These are phyloP conservation scores for Eubasilissa splendida DNA, from an alignment of 2,888 invertebrate genomes.

Conservation along the genomic window DNA sequence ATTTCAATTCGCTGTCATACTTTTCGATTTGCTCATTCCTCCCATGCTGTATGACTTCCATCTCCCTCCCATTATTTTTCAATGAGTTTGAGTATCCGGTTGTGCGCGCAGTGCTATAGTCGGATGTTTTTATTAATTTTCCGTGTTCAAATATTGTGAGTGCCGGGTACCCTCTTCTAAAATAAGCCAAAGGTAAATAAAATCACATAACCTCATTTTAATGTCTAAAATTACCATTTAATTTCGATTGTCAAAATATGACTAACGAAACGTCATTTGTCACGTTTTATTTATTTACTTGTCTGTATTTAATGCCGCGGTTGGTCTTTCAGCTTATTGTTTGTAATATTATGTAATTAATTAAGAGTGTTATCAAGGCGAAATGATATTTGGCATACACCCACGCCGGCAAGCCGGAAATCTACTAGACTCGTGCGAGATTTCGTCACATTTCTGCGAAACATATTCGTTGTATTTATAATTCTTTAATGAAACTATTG, in stretches of 20 bases:
- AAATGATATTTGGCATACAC: background rate
- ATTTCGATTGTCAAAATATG: slow-evolving; percentile 13
- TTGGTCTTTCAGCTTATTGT: background rate
- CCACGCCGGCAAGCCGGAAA: background rate
- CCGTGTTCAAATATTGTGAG: slow-evolving; percentile 4
- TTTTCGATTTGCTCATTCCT: slow-evolving; percentile 1
- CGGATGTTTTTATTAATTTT: background rate
- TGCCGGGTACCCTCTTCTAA: background rate
- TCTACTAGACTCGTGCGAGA: background rate
- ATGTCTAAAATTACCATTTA: background rate
- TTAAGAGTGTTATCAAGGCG: background rate
- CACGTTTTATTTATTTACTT: background rate
- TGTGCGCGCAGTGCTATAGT: background rate
- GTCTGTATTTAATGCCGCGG: background rate
- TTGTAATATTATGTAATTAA: slow-evolving; percentile 6
- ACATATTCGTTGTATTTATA: too few species aligned
- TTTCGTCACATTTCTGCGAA: too few species aligned
- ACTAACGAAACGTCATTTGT: background rate
- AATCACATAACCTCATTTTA: background rate
- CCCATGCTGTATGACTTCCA: too few species aligned
- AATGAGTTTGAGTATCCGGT: background rate
- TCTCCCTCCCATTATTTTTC: background rate
- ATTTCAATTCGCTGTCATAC: slow-evolving; percentile 3
- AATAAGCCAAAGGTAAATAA: slow-evolving; percentile 5
- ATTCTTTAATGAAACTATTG: too few species aligned